Conservation (phyloP, 2,113 vertebrate genomes). For the Collichthys lucidus region DNA sequence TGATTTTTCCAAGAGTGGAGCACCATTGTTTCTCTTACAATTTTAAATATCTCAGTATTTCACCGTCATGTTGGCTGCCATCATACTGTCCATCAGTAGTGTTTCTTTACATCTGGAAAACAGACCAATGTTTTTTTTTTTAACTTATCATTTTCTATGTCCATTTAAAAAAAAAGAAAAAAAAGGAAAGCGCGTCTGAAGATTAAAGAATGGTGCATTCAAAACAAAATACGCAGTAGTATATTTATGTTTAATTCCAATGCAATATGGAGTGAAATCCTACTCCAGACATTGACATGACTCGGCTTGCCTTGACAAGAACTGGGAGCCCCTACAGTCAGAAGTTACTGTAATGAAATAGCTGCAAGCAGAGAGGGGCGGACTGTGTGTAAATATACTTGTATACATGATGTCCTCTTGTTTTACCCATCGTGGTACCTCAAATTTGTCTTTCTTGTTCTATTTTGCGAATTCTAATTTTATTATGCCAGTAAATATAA, state of each 20-base stretch:
- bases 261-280: conserved; percentile 82
- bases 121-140: conserved; percentile 81
- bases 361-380: conserved; percentile 86
- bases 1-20: conserved; percentile 83
- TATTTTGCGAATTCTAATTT: conserved; percentile 83
- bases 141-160: conserved; percentile 80
- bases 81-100: conserved; percentile 86
- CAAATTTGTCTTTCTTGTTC: conserved; percentile 90
- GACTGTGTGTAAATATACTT: conserved; percentile 94
- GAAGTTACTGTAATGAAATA: conserved; percentile 83
- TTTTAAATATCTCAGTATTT: conserved; percentile 91
- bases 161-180: conserved; percentile 66
- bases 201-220: conserved; percentile 72
- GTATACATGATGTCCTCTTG: conserved; percentile 85
- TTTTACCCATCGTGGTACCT: conserved; percentile 92
- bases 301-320: conserved; percentile 75
- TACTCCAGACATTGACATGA: conserved; percentile 74
- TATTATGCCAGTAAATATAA: conserved; percentile 86
- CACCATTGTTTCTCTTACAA: conserved; percentile 86
- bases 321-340: conserved; percentile 75
- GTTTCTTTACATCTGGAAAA: conserved; percentile 87
- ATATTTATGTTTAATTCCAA: conserved; percentile 85
- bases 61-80: conserved; percentile 90
- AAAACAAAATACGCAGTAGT: conserved; percentile 71
- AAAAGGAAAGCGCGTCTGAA: conserved; percentile 45